phyloP scores from a whole-genome alignment of 2,888 invertebrate species.

The Heliothis peltigera region DNA sequence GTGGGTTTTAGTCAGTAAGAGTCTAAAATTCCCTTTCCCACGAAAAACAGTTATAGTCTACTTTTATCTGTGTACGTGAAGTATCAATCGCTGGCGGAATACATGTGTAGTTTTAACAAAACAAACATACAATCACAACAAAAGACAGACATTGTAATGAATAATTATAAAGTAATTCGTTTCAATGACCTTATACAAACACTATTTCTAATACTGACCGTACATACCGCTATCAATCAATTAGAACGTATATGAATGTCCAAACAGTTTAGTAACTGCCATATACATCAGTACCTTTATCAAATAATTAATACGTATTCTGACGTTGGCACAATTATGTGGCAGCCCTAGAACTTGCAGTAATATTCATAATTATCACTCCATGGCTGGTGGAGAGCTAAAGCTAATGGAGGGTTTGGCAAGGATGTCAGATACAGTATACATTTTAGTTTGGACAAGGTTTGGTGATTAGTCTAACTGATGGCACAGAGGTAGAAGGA shows the following conservation, averaged over 20 bases:
- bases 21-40: too few species aligned
- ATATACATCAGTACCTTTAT: constrained; percentile 28
- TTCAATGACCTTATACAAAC: too few species aligned
- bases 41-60: too few species aligned
- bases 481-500: too few species aligned
- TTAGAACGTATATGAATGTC: constrained; percentile 16
- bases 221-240: constrained; percentile 4
- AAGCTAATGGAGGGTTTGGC: constrained; percentile 36
- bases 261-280: constrained; percentile 17
- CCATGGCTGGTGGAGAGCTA: constrained; percentile 32
- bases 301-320: constrained; percentile 31
- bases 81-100: too few species aligned
- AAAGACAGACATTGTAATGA: too few species aligned
- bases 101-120: too few species aligned
- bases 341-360: constrained; percentile 20
- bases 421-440: constrained; percentile 39
- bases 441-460: background rate
- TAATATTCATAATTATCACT: constrained; percentile 45
- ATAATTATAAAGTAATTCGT: too few species aligned
- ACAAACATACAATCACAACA: too few species aligned
- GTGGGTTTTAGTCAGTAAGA: too few species aligned
- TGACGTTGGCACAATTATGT: constrained; percentile 22
- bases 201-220: background rate
- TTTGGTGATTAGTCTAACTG: background rate
- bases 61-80: too few species aligned